These are phyloP conservation scores for Pipistrellus pygmaeus DNA, from an alignment of 2,797 vertebrate species.

Conservation along the genomic window DNA sequence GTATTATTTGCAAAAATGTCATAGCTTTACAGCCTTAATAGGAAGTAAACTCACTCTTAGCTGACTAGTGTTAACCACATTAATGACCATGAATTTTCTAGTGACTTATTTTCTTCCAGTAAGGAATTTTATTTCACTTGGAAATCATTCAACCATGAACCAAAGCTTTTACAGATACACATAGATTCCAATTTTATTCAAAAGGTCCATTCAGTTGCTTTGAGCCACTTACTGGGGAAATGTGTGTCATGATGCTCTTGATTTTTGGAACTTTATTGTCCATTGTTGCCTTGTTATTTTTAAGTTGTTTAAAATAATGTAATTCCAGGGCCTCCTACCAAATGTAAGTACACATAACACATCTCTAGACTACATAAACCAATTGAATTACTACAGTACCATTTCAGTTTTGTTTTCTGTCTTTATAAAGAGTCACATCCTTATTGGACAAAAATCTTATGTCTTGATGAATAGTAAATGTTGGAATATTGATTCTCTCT, in stretches of 20 bases:
- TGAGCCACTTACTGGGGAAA: background rate
- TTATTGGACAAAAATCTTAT: background rate
- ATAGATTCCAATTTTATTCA: background rate
- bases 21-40: conserved; percentile 39
- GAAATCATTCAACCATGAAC: background rate
- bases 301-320: background rate
- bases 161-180: background rate
- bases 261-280: conserved; percentile 43
- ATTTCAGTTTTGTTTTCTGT: conserved; percentile 1
- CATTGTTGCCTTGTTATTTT: background rate
- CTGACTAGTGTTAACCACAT: conserved; percentile 13
- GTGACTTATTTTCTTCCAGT: conserved; percentile 15
- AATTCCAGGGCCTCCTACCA: background rate
- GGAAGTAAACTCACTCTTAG: conserved; percentile 4
- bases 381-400: background rate
- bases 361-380: background rate
- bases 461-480: background rate
- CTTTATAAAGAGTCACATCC: background rate
- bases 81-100: conserved; percentile 1
- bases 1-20: conserved; percentile 72
- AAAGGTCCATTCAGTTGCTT: conserved; percentile 7
- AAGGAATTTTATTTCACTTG: conserved; percentile 44
- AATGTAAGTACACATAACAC: background rate
- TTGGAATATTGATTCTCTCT: conserved; percentile 30
- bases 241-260: background rate